Base-by-base conservation (phyloP, 2,888 invertebrate genomes). In the Mesochorus sp. region DNA sequence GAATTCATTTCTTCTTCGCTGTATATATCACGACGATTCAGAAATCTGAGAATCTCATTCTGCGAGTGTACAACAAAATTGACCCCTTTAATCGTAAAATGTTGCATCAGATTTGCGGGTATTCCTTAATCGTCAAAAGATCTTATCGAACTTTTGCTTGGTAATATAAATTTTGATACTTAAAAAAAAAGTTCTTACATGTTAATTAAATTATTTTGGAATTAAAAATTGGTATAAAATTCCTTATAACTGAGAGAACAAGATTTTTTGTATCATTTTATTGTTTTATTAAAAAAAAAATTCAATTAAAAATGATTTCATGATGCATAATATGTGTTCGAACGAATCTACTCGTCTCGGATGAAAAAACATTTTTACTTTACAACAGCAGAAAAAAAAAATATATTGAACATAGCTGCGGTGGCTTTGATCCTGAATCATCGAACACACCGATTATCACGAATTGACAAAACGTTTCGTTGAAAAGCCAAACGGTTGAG, bases 41-140 rank as follows among this genome's bases (percentile, higher is more conserved):
- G 10, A 49, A 76, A 71, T 64, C 64, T 76, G 70, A 57, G 17
- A 49, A 61, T 17, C 28, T 61, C 66, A 12, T 77, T 37, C 19
- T 28, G 49, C 31, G 47, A 42, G 26, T 12, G 64, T 17, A n/a
- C 24, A 17, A 57, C 24, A 14, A 10, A 53, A 67, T 53, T 37
- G 21, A 47, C 8, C 28, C 8, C 34, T 44, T 26, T 19, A 5
- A 21, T 14, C 26, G 12, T 28, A 2, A 19, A 49, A 21, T 31
- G 10, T 53, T 5, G 3, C 8, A 24, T 1, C 37, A 24, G 6
- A 24, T 24, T 53, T 17, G 0, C n/a, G 31, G 2, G 8, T 34
- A 37, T 19, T 39, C 5, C 2, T n/a, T n/a, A n/a, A 49, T 28
- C 3, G 4, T 51, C 6, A 12, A 19, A 17, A 31, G 17, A 12